Evolutionary conservation across 2,797 vertebrate genomes (phyloP), one percentile per base, ranked within the genome.

Genomic region (Garrulus glandarius): DNA sequence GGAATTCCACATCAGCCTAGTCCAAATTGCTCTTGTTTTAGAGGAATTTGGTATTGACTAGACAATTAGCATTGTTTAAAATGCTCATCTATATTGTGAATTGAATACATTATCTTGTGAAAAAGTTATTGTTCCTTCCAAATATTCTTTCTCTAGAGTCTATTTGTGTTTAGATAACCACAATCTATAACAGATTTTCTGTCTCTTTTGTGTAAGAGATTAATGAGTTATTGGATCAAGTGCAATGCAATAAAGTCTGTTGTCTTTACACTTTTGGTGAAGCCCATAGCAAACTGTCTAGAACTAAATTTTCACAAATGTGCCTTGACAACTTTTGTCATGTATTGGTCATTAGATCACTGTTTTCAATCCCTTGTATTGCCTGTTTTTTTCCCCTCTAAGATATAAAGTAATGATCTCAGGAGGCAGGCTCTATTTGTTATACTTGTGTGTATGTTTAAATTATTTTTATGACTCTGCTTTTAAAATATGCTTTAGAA

Each of bases 351-450:
- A 71, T 26, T 13, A 70, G 11, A 29, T n/a, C 26, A 10, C 22
- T 63, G 1, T 20, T 57, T 74, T 59, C 15, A 34, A 5, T 8
- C 2, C 9, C 12, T 84, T 67, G 32, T 8, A 1, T 46, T 49
- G 4, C 3, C 5, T 60, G 29, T 37, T 69, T 64, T n/a, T 16
- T 1, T 0, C 7, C 1, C 4, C 10, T 17, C 11, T 53, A 69
- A 63, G 10, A 39, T 21, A 23, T 20, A 37, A 77, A 80, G 30
- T 36, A 80, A 67, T 43, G 27, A 23, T 36, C 20, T 11, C 27
- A 55, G 39, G 6, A 60, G 18, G 8, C 13, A 75, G 56, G 49
- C 15, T 71, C 11, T 11, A 5, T 81, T 75, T 75, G 11, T 53
- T 75, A 34, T 29, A 37, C 8, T 68, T 57, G 1, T 30, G 6